These are phyloP conservation scores for Amaurobius ferox DNA, from an alignment of 2,888 invertebrate genomes.

Conservation along the genomic window DNA sequence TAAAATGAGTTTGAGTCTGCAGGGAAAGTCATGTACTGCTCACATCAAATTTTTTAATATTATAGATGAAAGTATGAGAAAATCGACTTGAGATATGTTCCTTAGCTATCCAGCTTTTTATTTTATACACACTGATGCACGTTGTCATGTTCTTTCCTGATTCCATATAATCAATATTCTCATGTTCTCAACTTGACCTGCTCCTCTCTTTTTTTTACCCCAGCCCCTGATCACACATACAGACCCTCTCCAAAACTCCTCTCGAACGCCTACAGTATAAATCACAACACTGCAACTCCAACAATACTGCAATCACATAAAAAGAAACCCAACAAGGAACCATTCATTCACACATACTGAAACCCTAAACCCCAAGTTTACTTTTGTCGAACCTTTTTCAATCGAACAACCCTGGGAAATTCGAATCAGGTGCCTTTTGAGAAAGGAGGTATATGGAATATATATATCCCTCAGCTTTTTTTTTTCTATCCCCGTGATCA, in stretches of 20 bases:
- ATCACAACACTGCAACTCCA: constrained; percentile 23
- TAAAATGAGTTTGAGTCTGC: too few relatives aligned
- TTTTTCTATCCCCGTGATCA: constrained; percentile 55
- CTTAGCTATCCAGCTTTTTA: too few relatives aligned
- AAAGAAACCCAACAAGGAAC: constrained; percentile 1
- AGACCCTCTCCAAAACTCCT: background rate
- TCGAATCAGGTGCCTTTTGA: background rate
- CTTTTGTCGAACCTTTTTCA: constrained; percentile 17
- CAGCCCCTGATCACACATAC: background rate
- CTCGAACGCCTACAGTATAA: constrained; percentile 46
- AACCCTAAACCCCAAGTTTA: constrained; percentile 57
- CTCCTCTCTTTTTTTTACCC: background rate
- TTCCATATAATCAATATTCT: background rate
- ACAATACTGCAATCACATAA: constrained; percentile 9
- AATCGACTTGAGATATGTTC: too few relatives aligned
- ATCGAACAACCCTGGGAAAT: constrained; percentile 5
- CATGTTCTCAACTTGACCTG: constrained; percentile 1
- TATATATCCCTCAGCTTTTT: constrained; percentile 23
- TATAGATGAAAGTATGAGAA: too few relatives aligned
- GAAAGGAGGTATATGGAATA: background rate
- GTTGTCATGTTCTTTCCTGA: background rate
- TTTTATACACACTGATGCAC: background rate
- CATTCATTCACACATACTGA: constrained; percentile 40
- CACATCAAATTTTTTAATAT: too few relatives aligned
- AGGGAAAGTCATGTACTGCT: too few relatives aligned